A percentile compares a stretch with the other conserved stretches of the same genome.
Evolutionary conservation across 1,140 invertebrate genomes (phyloP).

Genomic region (Pentalonia nigronervosa): DNA sequence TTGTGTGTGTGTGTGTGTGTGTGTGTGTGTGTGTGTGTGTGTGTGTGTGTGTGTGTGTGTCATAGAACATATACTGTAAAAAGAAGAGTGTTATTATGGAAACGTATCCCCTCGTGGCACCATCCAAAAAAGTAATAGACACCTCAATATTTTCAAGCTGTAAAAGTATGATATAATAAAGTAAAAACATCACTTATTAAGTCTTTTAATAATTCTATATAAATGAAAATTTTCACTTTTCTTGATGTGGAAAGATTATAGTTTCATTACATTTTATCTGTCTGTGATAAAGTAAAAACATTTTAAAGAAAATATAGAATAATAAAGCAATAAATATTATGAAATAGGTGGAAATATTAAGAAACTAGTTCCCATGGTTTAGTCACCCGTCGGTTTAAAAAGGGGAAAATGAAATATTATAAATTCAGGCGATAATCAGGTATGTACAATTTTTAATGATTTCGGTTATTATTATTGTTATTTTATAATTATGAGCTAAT

Average conservation of each 20-base stretch:
- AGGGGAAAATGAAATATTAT: no score
- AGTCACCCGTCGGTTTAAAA: no score
- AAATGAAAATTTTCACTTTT: background rate
- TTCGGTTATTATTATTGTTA: background rate
- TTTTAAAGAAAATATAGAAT: background rate
- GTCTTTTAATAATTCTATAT: background rate
- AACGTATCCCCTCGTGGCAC: background rate
- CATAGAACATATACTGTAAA: background rate
- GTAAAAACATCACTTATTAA: background rate
- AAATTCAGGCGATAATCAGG: background rate
- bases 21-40: no score
- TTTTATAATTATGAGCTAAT: no score
- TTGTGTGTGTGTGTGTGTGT: background rate
- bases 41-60: background rate
- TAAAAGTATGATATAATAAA: background rate
- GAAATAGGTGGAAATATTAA: no score
- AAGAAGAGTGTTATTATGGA: background rate
- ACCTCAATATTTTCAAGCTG: background rate
- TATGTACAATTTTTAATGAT: background rate
- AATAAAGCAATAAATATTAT: no score
- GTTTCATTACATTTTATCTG: background rate
- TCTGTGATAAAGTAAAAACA: background rate
- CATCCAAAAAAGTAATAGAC: background rate
- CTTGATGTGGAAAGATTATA: no score
- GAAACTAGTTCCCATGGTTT: no score